A percentile compares a stretch with the other conserved stretches of the same genome.
These are phyloP conservation scores for Myotis brandtii DNA, from an alignment of 2,113 vertebrate genomes.

Conservation along the genomic window DNA sequence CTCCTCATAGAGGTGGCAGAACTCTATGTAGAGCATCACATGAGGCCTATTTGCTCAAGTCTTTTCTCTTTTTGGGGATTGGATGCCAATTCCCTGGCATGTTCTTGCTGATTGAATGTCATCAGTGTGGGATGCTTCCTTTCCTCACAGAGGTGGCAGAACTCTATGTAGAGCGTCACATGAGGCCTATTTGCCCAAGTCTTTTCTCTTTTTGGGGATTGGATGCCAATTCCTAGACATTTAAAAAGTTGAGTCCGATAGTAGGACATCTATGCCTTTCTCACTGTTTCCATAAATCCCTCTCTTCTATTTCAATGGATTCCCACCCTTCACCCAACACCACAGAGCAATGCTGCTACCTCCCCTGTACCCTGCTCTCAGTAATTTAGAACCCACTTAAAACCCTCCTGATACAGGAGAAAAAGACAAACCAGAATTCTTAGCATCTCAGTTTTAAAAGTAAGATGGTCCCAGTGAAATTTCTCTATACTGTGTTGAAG, in stretches of 20 bases:
- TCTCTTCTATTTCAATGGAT: not conserved
- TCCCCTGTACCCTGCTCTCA: not conserved
- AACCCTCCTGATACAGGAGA: not conserved
- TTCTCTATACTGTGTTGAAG: not conserved
- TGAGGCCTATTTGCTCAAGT: not conserved
- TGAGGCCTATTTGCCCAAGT: not conserved
- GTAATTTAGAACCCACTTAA: not conserved
- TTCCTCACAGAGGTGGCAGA: not conserved
- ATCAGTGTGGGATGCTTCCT: not conserved
- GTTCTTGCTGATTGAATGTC: not conserved
- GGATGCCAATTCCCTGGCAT: not conserved
- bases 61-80: not conserved
- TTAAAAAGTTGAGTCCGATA: not conserved
- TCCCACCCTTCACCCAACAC: not conserved
- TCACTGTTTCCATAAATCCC: not conserved
- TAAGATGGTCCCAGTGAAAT: not conserved
- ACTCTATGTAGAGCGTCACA: too few species aligned
- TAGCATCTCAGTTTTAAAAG: not conserved
- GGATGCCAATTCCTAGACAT: not conserved
- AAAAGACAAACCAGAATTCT: not conserved
- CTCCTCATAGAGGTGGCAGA: not conserved
- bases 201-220: not conserved
- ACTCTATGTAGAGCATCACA: too few species aligned
- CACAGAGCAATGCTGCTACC: rapidly evolving
- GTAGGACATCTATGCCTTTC: not conserved